Conservation (phyloP, 2,797 vertebrate species). For the Gambelia wislizenii region DNA sequence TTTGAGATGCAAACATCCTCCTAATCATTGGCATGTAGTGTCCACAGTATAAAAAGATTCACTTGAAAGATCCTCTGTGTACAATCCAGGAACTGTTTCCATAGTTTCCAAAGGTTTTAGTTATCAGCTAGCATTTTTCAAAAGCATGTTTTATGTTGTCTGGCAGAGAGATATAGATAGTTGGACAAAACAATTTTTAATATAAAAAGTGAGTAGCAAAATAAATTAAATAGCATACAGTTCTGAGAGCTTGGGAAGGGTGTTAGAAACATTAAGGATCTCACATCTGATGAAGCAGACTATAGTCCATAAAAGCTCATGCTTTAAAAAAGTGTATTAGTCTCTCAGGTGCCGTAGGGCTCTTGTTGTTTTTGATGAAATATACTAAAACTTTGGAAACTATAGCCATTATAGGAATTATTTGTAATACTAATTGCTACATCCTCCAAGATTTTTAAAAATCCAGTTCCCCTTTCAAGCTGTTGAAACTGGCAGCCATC, state of each 20-base stretch:
- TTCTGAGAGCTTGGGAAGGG: not conserved
- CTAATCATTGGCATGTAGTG: constrained; percentile 1
- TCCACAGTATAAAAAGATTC: not conserved
- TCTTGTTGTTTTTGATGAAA: not conserved
- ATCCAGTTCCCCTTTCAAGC: no score
- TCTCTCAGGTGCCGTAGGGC: not conserved
- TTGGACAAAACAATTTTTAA: not conserved
- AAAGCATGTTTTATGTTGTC: not conserved
- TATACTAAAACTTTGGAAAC: not conserved
- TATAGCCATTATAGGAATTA: not conserved
- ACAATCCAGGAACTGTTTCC: not conserved
- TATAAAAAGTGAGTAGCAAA: not conserved
- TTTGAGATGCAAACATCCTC: constrained; percentile 8
- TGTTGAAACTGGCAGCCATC: no score
- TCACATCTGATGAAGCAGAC: not conserved
- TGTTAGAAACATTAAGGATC: not conserved
- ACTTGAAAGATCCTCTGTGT: not conserved
- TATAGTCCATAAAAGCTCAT: not conserved
- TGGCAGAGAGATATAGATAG: not conserved
- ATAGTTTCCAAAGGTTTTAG: not conserved
- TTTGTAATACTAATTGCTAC: not conserved
- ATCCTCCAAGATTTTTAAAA: no score
- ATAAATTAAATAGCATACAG: not conserved
- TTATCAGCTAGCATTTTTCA: not conserved
- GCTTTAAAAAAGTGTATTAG: not conserved